Evolutionary conservation across 2,888 invertebrate genomes (phyloP).

Genomic region (Plagiodera versicolora): DNA sequence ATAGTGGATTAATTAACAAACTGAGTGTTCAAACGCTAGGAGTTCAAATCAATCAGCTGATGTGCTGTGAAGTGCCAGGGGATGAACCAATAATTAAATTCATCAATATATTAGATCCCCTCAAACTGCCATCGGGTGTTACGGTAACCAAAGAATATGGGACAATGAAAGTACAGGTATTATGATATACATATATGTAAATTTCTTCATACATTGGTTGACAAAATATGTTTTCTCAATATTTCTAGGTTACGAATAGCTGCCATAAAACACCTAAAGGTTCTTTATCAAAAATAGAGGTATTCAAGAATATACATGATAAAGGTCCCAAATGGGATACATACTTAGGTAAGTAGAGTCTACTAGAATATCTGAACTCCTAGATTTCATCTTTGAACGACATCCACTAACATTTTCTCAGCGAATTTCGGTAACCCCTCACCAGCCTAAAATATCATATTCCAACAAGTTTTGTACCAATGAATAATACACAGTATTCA

Average conservation of each 20-base stretch:
- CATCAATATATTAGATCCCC: conserved; percentile 50
- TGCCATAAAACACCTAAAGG: conserved; percentile 62
- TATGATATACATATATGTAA: not conserved
- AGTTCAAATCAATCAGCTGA: conserved; percentile 51
- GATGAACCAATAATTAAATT: conserved; percentile 53
- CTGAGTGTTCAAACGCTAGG: conserved; percentile 46
- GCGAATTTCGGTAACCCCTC: too few relatives aligned
- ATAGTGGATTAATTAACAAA: conserved; percentile 27
- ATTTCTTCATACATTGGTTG: not conserved
- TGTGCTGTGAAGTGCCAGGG: conserved; percentile 53
- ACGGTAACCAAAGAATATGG: conserved; percentile 47
- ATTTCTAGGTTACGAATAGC: conserved; percentile 50
- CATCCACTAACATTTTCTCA: too few relatives aligned
- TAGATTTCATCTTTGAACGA: too few relatives aligned
- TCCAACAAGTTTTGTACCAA: too few relatives aligned
- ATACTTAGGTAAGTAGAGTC: conserved; percentile 59
- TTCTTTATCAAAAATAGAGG: conserved; percentile 61
- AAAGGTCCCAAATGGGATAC: conserved; percentile 71
- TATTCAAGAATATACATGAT: conserved; percentile 60
- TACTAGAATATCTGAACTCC: too few relatives aligned
- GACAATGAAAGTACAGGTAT: conserved; percentile 49
- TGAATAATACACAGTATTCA: too few relatives aligned
- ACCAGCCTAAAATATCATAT: too few relatives aligned
- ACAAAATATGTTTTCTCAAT: not conserved
- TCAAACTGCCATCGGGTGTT: conserved; percentile 48